Evolutionary conservation across 30 jellyfish, hydroid and myxozoan species (phyloP).

Genomic region (Nemopilema nomurai): DNA sequence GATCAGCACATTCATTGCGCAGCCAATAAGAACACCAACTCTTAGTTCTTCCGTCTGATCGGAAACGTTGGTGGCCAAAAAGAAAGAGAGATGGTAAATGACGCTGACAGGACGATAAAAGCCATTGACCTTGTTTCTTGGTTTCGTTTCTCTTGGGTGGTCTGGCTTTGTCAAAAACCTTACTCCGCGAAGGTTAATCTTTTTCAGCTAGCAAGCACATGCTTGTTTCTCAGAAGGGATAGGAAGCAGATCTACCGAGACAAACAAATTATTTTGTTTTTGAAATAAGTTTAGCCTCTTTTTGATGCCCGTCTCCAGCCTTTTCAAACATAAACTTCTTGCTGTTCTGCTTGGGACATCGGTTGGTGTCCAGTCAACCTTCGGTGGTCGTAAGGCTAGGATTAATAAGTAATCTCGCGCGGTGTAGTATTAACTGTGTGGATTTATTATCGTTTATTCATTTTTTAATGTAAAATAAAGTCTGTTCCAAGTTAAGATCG

Average conservation of each 20-base stretch:
- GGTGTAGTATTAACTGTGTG: not conserved
- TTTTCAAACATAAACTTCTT: too few relatives aligned
- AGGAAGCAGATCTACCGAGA: not conserved
- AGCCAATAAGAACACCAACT: too few relatives aligned
- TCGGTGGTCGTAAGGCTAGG: not conserved
- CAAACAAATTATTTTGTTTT: too few relatives aligned
- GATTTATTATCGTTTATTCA: not conserved
- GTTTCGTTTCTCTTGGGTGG: not conserved
- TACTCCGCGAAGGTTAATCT: not conserved
- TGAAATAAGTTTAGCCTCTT: too few relatives aligned
- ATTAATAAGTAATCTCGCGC: not conserved
- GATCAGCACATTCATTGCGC: too few relatives aligned
- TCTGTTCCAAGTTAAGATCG: too few relatives aligned
- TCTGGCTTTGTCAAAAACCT: not conserved
- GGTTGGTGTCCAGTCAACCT: not conserved
- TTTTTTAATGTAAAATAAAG: too few relatives aligned
- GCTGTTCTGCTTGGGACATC: too few relatives aligned
- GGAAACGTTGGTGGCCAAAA: not conserved
- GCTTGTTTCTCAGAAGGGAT: not conserved
- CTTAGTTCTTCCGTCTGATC: too few relatives aligned
- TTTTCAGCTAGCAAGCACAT: not conserved
- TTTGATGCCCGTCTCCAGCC: too few relatives aligned
- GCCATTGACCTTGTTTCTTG: not conserved
- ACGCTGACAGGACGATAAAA: not conserved
- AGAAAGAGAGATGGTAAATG: not conserved